Percentiles rank a stretch among this genome's conserved stretches.
These are phyloP conservation scores for Acipenser oxyrinchus DNA, from an alignment of 2,797 vertebrate species.

Conservation along the genomic window DNA sequence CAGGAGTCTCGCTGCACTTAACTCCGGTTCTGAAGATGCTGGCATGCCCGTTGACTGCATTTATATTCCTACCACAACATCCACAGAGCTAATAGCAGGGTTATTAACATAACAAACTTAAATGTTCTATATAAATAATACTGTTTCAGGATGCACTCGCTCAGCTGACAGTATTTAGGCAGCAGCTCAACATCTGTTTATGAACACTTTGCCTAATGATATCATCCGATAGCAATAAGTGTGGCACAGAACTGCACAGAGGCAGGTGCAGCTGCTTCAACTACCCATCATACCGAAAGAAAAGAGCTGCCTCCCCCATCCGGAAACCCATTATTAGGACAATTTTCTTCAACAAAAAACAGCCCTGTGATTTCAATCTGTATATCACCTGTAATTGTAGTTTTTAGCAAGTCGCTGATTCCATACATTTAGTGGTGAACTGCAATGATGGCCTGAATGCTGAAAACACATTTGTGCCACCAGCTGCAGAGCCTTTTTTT, in stretches of 20 bases:
- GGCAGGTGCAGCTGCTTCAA: conserved; percentile 98
- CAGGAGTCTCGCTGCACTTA: conserved; percentile 74
- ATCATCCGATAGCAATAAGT: conserved; percentile 99
- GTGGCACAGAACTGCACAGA: conserved; percentile 87
- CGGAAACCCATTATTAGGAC: conserved; percentile 98
- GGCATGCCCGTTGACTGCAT: conserved; percentile 83
- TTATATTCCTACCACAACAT: conserved; percentile 91
- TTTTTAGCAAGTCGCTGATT: conserved; percentile 98
- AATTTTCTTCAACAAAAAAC: conserved; percentile 96
- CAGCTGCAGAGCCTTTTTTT: conserved; percentile 96
- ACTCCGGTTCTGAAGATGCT: conserved; percentile 73
- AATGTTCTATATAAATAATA: conserved; percentile 99
- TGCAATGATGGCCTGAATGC: conserved; percentile 76
- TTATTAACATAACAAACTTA: conserved; percentile 99
- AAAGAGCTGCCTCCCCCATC: conserved; percentile 79
- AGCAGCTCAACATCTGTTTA: conserved; percentile 99
- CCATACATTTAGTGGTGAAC: conserved; percentile 98
- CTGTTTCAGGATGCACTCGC: conserved; percentile 87
- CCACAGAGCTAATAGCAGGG: conserved; percentile 95
- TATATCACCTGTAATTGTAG: conserved; percentile 99
- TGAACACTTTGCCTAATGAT: conserved; percentile 99
- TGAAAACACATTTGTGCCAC: conserved; percentile 82
- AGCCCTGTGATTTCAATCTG: conserved; percentile 99
- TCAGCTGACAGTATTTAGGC: conserved; percentile 99
- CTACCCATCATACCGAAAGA: conserved; percentile 76